Conservation (phyloP, 2,888 invertebrate species). For the Ariolimax columbianus region DNA sequence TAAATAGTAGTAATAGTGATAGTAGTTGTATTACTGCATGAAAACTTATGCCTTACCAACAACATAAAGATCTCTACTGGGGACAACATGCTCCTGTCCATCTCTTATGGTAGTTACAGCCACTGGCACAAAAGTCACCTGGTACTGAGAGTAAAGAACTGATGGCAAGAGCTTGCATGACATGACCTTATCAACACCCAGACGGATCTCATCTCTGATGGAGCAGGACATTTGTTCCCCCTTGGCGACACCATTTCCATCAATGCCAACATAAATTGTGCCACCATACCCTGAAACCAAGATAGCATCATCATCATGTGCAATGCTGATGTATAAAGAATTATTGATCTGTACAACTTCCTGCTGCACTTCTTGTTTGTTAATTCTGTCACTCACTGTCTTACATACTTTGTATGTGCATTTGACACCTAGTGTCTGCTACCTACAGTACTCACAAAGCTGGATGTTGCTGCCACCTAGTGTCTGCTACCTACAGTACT, state of each 20-base stretch:
- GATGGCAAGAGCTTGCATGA: background rate
- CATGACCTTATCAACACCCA: slow-evolving; percentile 32
- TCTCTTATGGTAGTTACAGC: background rate
- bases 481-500: too few species aligned
- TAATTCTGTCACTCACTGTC: too few species aligned
- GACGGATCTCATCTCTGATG: slow-evolving; percentile 28
- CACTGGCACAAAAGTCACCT: slow-evolving; percentile 34
- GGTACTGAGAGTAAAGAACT: slow-evolving; percentile 28
- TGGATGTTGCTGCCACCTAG: too few species aligned
- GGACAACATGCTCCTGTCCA: background rate
- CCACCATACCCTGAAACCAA: slow-evolving; percentile 14
- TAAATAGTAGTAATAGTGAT: too few species aligned
- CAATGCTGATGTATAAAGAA: too few species aligned
- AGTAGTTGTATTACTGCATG: background rate
- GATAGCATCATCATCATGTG: too few species aligned
- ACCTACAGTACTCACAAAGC: too few species aligned
- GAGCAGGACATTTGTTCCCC: slow-evolving; percentile 1
- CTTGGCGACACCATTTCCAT: background rate
- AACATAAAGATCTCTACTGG: background rate
- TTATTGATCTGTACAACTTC: too few species aligned
- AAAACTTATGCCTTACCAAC: slow-evolving; percentile 14
- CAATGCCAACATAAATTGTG: slow-evolving; percentile 25
- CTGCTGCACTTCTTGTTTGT: too few species aligned
- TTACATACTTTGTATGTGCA: too few species aligned
- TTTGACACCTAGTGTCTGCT: too few species aligned